Percentiles rank a stretch among this genome's conserved stretches.
Evolutionary conservation across 2,113 vertebrate genomes (phyloP).

Genomic region (Thomomys bottae): DNA sequence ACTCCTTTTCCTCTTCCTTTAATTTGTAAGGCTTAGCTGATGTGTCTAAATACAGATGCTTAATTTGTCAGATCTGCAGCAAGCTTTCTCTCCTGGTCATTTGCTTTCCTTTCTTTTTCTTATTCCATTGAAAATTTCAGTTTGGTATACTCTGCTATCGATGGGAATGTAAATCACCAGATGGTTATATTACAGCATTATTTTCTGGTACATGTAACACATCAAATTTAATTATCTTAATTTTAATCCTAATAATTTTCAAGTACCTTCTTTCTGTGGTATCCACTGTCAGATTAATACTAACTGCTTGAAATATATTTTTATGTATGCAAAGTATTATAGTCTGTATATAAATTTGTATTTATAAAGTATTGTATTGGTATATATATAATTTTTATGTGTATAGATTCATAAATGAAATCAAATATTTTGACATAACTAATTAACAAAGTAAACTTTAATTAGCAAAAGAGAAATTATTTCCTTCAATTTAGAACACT

Average conservation of each 20-base stretch:
- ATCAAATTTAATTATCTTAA: not conserved
- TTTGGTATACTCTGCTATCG: not conserved
- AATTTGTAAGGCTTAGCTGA: not conserved
- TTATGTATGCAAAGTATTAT: too few species aligned
- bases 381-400: too few species aligned
- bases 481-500: not conserved
- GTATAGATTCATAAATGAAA: too few species aligned
- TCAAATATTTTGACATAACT: too few species aligned
- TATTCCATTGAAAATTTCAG: not conserved
- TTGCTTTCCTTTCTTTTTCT: not conserved
- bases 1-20: not conserved
- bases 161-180: not conserved
- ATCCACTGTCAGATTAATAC: not conserved
- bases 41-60: not conserved
- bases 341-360: too few species aligned
- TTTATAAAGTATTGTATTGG: too few species aligned
- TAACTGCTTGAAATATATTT: too few species aligned
- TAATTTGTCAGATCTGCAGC: not conserved
- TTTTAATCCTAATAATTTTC: conserved; percentile 7
- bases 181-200: not conserved
- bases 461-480: not conserved
- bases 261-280: not conserved
- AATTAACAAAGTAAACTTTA: not conserved
- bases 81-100: not conserved
- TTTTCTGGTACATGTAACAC: not conserved